A percentile compares a stretch with the other conserved stretches of the same genome.
Evolutionary conservation across 2,113 vertebrate genomes (phyloP).

Genomic region (Lamprologus sp.): DNA sequence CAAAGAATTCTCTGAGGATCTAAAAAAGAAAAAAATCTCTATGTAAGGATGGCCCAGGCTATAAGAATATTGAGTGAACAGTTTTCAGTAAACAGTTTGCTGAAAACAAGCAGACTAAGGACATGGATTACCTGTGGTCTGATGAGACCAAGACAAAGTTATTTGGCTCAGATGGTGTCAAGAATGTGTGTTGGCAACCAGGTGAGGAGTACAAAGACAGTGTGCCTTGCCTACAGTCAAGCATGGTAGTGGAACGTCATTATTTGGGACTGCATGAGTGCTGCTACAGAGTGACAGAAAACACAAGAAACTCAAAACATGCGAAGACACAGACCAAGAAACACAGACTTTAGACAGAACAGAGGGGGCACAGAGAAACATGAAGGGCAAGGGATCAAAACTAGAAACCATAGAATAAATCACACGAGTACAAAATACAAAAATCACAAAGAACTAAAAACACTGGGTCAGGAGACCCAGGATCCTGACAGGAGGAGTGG

Average conservation of each 20-base stretch:
- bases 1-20: background rate
- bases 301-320: background rate
- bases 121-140: background rate
- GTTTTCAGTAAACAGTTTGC: background rate
- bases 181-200: background rate
- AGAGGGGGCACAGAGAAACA: background rate
- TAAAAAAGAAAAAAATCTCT: background rate
- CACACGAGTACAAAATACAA: background rate
- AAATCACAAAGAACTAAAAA: background rate
- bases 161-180: background rate
- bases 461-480: background rate
- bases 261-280: background rate
- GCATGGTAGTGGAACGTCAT: background rate
- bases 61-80: background rate
- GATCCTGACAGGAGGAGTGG: background rate
- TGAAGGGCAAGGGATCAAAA: background rate
- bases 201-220: background rate
- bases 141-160: background rate
- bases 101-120: background rate
- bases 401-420: background rate
- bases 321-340: background rate
- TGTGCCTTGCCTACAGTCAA: background rate
- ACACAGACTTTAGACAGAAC: background rate
- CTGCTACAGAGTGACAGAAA: background rate
- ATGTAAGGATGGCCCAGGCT: background rate